These are phyloP conservation scores for Gallinago solitaria DNA, from an alignment of 2,797 vertebrate genomes.

Conservation along the genomic window DNA sequence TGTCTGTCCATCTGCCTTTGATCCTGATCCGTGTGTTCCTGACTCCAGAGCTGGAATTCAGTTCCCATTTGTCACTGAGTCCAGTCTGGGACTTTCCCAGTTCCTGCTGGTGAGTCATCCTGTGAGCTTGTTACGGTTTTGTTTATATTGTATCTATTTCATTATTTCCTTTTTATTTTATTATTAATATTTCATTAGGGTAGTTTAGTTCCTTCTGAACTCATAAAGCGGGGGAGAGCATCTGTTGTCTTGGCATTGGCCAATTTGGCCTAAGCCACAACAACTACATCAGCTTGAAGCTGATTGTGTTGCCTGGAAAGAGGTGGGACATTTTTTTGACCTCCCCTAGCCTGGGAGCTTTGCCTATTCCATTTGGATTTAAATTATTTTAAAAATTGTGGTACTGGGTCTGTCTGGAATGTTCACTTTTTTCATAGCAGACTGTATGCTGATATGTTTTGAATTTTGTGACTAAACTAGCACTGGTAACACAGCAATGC, in stretches of 20 bases:
- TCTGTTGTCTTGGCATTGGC: background rate
- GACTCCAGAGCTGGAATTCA: background rate
- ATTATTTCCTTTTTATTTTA: background rate
- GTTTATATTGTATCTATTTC: background rate
- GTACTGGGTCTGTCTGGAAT: background rate
- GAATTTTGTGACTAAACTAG: background rate
- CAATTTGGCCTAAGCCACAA: background rate
- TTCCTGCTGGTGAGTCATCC: background rate
- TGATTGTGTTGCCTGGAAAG: background rate
- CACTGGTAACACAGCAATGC: background rate
- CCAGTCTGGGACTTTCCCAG: background rate
- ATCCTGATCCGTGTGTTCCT: background rate
- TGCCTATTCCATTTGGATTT: background rate
- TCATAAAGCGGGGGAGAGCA: background rate
- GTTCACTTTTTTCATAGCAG: background rate
- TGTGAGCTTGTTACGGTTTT: background rate
- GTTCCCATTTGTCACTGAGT: background rate
- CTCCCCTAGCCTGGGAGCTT: background rate
- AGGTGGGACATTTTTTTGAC: background rate
- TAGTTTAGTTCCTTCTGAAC: background rate
- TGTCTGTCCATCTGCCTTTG: background rate
- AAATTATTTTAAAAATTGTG: background rate
- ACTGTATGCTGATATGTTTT: background rate
- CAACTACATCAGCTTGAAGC: background rate
- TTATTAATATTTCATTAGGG: background rate